Evolutionary conservation across 2,113 vertebrate genomes (phyloP).

Genomic region (Monarcha castaneiventris): DNA sequence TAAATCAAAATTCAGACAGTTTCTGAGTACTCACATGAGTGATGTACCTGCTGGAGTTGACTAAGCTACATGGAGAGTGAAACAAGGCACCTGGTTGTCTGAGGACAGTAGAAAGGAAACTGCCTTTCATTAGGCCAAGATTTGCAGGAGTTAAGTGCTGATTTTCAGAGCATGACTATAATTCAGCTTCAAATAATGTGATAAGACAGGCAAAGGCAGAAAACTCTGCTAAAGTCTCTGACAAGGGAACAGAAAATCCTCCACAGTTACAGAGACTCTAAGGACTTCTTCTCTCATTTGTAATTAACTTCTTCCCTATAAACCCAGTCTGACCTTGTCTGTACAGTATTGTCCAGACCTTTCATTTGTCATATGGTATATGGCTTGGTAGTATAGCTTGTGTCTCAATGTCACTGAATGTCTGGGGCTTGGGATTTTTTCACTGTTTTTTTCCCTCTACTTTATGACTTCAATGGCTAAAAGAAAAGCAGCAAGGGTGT

Average conservation of each 20-base stretch:
- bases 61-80: accelerated
- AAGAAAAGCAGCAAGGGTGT: background rate
- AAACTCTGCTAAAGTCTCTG: slow-evolving; percentile 27
- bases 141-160: background rate
- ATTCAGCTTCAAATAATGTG: slow-evolving; percentile 11
- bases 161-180: slow-evolving; percentile 22
- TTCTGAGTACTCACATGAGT: background rate
- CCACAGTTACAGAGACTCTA: slow-evolving; percentile 3
- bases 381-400: background rate
- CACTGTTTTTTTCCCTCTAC: background rate
- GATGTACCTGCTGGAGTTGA: background rate
- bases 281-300: slow-evolving; percentile 25
- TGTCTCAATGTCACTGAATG: background rate
- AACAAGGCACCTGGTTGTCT: background rate
- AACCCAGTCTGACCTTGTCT: slow-evolving; percentile 24
- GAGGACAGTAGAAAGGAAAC: background rate
- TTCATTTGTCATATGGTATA: slow-evolving; percentile 24
- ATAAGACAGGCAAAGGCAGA: slow-evolving; percentile 30
- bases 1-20: background rate
- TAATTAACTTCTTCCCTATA: slow-evolving; percentile 50
- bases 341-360: background rate
- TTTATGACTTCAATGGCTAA: background rate
- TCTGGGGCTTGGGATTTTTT: background rate
- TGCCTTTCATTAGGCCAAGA: background rate
- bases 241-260: slow-evolving; percentile 35